Conservation (phyloP, 1,140 invertebrate genomes). For the Trichoplusia ni region DNA sequence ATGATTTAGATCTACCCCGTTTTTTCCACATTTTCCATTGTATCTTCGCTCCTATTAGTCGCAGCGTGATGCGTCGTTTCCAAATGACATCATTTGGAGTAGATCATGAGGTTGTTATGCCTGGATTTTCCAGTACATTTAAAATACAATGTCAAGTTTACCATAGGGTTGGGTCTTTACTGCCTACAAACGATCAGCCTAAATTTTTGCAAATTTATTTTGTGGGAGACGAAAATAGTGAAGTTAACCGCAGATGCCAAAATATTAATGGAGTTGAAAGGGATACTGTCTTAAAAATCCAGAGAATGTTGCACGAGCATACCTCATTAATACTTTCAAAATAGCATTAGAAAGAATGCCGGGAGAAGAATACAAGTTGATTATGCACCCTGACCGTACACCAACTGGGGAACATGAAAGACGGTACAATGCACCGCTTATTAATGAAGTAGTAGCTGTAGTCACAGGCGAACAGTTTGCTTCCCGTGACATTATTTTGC, state of each 20-base stretch:
- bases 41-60: too few species aligned
- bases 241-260: constrained; percentile 40
- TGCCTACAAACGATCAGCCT: constrained; percentile 38
- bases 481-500: constrained; percentile 43
- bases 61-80: too few species aligned
- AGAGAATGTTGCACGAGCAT: constrained; percentile 42
- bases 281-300: constrained; percentile 41
- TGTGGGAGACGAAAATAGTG: constrained; percentile 42
- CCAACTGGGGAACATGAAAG: constrained; percentile 42
- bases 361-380: constrained; percentile 43
- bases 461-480: constrained; percentile 38
- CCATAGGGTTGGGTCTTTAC: constrained; percentile 39
- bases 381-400: constrained; percentile 43
- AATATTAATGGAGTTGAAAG: constrained; percentile 38
- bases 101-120: constrained; percentile 42
- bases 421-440: constrained; percentile 40
- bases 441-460: constrained; percentile 44
- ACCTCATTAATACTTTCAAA: constrained; percentile 45
- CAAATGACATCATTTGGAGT: constrained; percentile 46
- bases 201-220: constrained; percentile 45
- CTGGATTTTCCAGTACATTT: constrained; percentile 43
- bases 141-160: constrained; percentile 41
- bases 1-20: too few species aligned
- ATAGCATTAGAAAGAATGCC: constrained; percentile 45
- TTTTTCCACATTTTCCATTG: too few species aligned